Base-by-base conservation (phyloP, 2,888 invertebrate species). In the Zele albiditarsus region DNA sequence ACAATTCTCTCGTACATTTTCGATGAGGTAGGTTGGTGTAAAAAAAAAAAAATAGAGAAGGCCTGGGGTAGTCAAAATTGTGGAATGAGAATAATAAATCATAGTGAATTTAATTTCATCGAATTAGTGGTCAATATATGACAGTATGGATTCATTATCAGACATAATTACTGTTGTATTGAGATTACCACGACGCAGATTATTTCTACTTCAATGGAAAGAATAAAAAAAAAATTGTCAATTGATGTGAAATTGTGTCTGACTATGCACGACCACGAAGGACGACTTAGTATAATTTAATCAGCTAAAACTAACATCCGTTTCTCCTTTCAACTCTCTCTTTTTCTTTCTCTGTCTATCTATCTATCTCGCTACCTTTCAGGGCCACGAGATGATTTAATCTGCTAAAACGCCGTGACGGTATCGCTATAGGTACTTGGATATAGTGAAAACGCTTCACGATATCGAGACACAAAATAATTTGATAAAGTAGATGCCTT, bases 301-400 rank as follows among this genome's bases (percentile, higher is more conserved):
- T 89, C 89, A 88, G 88, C 88, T 88, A 88, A 89, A 88, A 88
- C 89, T 88, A 88, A 88, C 89, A 87, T 87, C 86, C 80, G 79
- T 84, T 82, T 79, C 78, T 82, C 81, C 80, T 81, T 82, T 82
- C 80, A 63, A 80, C 81, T 73, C 81, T 81, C 20, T 53, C 20
- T 20, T 20, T 8, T 10, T 53, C 20, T 53, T 20, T 10, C 0
- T 53, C 53, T 20, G 23, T 82, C 77, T 79, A 79, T 82, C 81
- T 80, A 77, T 73, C 78, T 74, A 49, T 68, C 78, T 73, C 53
- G 67, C 76, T 66, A 33, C 74, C 79, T 81, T 79, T 79, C 46
- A 46, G n/a, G 2, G 46, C 78, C 65, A 73, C 82, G 83, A 87
- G 86, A 88, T 88, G 85, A 88, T 88, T 88, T 88, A 88, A 89